Percentiles rank a stretch among this genome's conserved stretches.
Conservation (phyloP, 2,113 vertebrate species). For the Lepus americanus region DNA sequence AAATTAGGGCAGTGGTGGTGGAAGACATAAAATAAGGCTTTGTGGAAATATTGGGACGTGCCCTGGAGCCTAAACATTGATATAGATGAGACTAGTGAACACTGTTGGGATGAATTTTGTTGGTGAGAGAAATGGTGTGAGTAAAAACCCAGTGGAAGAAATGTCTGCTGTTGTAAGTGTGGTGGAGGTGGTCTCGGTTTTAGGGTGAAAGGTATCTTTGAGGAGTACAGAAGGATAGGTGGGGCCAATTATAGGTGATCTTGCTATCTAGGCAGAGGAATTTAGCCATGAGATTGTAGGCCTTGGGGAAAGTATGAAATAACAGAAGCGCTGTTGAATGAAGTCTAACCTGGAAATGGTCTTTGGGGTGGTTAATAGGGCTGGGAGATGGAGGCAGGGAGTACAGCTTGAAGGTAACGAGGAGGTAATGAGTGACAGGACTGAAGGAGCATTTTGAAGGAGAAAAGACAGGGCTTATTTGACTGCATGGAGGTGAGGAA, state of each 20-base stretch:
- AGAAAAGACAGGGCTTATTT: conserved; percentile 13
- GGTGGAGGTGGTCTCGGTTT: neutral
- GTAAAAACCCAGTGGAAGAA: neutral
- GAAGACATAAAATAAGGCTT: neutral
- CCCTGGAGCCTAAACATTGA: neutral
- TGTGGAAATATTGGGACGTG: neutral
- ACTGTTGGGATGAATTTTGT: neutral
- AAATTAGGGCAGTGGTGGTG: neutral
- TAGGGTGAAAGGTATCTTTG: neutral
- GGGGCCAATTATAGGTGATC: neutral
- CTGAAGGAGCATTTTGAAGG: conserved; percentile 19
- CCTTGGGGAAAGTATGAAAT: neutral
- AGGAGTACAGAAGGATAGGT: neutral
- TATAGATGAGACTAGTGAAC: neutral
- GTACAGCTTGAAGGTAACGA: neutral
- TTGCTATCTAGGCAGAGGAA: neutral
- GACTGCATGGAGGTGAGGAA: neutral
- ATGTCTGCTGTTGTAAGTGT: neutral
- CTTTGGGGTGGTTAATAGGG: neutral
- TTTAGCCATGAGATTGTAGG: neutral
- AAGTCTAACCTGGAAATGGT: neutral
- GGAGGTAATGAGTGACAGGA: neutral
- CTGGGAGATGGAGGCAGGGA: neutral
- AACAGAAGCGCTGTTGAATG: neutral
- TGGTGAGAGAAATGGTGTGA: neutral